Conservation (phyloP, 2,113 vertebrate genomes). For the Athene cunicularia region DNA sequence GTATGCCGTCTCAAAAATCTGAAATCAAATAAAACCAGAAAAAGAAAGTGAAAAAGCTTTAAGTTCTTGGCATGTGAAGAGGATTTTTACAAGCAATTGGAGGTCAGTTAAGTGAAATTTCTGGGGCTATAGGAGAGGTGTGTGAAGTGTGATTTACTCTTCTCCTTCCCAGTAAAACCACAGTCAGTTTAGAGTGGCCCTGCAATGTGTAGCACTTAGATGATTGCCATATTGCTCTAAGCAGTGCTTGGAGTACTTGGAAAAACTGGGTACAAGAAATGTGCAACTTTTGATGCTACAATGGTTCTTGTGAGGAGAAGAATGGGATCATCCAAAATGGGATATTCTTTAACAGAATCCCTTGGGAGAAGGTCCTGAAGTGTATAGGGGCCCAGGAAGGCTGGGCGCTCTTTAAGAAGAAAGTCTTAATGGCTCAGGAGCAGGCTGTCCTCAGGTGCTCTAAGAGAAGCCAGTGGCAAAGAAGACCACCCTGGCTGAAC, state of each 20-base stretch:
- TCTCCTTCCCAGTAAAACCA: neutral
- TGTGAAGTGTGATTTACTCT: neutral
- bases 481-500: too few species aligned
- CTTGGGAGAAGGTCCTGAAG: too few species aligned
- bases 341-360: too few species aligned
- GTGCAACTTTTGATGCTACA: neutral
- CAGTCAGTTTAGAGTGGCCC: neutral
- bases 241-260: neutral
- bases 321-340: neutral
- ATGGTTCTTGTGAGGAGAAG: neutral
- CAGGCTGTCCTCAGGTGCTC: too few species aligned
- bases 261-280: neutral
- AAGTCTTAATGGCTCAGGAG: too few species aligned
- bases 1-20: neutral
- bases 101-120: neutral
- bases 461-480: too few species aligned
- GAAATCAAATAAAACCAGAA: neutral
- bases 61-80: neutral
- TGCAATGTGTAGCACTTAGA: neutral
- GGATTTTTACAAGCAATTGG: neutral
- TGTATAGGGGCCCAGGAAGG: too few species aligned
- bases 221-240: neutral
- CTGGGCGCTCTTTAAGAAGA: too few species aligned
- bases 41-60: neutral
- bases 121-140: neutral